phyloP scores from a whole-genome alignment of 1,140 invertebrate genomes.

The Adelges cooleyi region DNA sequence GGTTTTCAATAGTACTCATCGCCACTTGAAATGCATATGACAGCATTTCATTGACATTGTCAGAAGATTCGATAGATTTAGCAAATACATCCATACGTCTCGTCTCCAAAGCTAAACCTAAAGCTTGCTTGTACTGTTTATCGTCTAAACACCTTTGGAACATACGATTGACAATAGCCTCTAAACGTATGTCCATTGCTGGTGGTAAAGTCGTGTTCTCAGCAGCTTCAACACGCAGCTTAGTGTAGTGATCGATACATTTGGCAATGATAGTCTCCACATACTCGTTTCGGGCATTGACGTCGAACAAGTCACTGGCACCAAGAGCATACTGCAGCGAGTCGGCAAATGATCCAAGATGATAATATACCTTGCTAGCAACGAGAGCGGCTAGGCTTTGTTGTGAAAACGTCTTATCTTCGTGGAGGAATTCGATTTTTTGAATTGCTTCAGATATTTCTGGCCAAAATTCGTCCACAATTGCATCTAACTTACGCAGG shows the following conservation, averaged over 20 bases:
- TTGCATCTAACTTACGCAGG: conserved; percentile 73
- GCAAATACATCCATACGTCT: conserved; percentile 93
- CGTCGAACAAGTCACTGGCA: conserved; percentile 86
- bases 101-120: conserved; percentile 90
- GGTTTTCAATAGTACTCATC: conserved; percentile 89
- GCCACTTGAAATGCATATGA: conserved; percentile 90
- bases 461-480: conserved; percentile 97
- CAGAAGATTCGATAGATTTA: conserved; percentile 77
- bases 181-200: conserved; percentile 73
- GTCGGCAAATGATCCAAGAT: conserved; percentile 91
- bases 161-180: conserved; percentile 93
- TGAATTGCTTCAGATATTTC: conserved; percentile 96
- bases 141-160: conserved; percentile 91
- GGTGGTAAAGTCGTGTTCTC: conserved; percentile 47
- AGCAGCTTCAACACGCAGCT: conserved; percentile 58
- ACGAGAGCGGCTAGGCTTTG: conserved; percentile 89
- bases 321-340: conserved; percentile 87
- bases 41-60: conserved; percentile 82
- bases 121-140: conserved; percentile 82
- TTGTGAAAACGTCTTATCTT: conserved; percentile 77
- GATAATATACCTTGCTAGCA: conserved; percentile 97
- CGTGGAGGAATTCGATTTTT: conserved; percentile 94
- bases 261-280: conserved; percentile 94
- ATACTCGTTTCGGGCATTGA: conserved; percentile 85
- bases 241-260: conserved; percentile 90